These are phyloP conservation scores for Heliornis fulica DNA, from an alignment of 2,113 vertebrate species.

Conservation along the genomic window DNA sequence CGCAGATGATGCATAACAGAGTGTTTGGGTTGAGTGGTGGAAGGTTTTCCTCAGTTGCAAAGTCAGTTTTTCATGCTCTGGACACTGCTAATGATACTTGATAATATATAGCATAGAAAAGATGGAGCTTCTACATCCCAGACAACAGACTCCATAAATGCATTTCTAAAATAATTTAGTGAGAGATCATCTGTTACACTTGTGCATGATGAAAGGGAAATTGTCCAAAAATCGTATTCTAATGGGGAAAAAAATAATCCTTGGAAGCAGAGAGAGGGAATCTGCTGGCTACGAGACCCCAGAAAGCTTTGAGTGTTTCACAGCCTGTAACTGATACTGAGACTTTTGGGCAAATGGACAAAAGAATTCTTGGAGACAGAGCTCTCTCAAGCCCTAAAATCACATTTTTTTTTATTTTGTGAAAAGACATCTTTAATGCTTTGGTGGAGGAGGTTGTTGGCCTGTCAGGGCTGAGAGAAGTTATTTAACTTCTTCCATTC, in stretches of 20 bases:
- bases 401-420: neutral
- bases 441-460: conserved; percentile 28
- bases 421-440: conserved; percentile 19
- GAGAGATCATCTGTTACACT: conserved; percentile 60
- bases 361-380: conserved; percentile 51
- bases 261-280: conserved; percentile 39
- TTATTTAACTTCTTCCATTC: conserved; percentile 39
- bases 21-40: neutral
- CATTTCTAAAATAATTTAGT: conserved; percentile 64
- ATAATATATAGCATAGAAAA: neutral
- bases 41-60: neutral
- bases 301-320: conserved; percentile 41
- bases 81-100: neutral
- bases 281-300: conserved; percentile 35
- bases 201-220: conserved; percentile 11
- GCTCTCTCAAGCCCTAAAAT: conserved; percentile 32
- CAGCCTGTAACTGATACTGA: conserved; percentile 30
- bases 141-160: conserved; percentile 58
- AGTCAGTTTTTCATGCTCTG: neutral
- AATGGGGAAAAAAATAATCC: conserved; percentile 34
- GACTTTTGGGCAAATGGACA: conserved; percentile 53
- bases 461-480: neutral
- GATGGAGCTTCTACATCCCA: conserved; percentile 14
- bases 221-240: conserved; percentile 46
- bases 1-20: neutral